Evolutionary conservation across 2,113 vertebrate genomes (phyloP).

Genomic region (Dromaius novaehollandiae): DNA sequence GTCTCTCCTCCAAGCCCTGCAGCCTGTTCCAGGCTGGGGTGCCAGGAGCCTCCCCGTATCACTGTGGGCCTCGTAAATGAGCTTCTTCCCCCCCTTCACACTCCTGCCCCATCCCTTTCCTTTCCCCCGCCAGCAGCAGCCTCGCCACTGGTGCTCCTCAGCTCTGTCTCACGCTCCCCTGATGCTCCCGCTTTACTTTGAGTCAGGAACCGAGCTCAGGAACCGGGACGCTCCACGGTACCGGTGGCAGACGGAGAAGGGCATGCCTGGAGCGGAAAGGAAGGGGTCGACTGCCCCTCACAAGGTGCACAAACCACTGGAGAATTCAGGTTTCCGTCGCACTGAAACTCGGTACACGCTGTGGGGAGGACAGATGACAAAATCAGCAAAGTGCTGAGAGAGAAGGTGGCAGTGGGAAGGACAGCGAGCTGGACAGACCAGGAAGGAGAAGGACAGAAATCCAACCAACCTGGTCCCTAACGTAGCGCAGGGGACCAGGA

Average conservation of each 20-base stretch:
- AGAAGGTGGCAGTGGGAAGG: background rate
- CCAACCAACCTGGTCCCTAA: too few relatives aligned
- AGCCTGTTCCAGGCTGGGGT: background rate
- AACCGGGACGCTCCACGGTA: background rate
- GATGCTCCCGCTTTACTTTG: rapidly evolving
- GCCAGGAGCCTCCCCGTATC: rapidly evolving
- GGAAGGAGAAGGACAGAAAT: background rate
- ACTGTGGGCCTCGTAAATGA: background rate
- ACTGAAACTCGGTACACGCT: background rate
- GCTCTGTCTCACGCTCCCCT: background rate
- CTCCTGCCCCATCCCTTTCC: background rate
- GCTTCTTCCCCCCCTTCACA: background rate
- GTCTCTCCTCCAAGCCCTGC: background rate
- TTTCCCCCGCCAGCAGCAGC: background rate
- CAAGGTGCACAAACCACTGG: background rate
- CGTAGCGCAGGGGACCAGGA: too few relatives aligned
- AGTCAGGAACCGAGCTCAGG: background rate
- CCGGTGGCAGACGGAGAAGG: too few relatives aligned
- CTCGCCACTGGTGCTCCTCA: background rate
- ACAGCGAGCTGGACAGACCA: background rate
- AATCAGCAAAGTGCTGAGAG: background rate
- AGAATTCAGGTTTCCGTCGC: background rate
- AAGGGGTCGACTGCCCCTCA: background rate
- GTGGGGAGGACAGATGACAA: background rate
- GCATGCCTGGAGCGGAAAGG: background rate